Evolutionary conservation across 2,888 invertebrate genomes (phyloP).

Genomic region (Andrena flavipes): DNA sequence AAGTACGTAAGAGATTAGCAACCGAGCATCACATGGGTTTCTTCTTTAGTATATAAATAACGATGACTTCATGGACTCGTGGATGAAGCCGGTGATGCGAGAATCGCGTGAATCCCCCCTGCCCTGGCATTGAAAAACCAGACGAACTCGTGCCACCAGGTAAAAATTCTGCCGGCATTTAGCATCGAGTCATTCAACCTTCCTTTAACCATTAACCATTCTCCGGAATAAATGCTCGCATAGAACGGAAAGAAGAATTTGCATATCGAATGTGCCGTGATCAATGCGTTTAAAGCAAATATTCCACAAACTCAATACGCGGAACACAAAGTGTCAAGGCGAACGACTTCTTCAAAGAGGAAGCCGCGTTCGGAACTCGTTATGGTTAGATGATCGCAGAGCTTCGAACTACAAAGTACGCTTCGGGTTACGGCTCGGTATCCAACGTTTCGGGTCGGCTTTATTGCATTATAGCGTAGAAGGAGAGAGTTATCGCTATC

Average conservation of each 20-base stretch:
- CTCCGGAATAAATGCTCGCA: too few relatives aligned
- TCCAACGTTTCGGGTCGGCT: too few relatives aligned
- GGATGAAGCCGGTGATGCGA: not conserved
- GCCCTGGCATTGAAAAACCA: not conserved
- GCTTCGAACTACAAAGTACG: too few relatives aligned
- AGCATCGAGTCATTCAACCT: not conserved
- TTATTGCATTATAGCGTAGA: too few relatives aligned
- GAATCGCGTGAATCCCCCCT: not conserved
- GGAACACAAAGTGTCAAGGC: slow-evolving; percentile 9
- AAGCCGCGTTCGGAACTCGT: not conserved
- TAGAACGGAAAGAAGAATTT: not conserved
- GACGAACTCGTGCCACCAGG: too few relatives aligned
- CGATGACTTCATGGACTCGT: slow-evolving; percentile 29
- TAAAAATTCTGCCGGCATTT: not conserved
- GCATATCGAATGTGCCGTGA: not conserved
- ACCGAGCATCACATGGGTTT: not conserved
- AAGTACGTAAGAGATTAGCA: slow-evolving; percentile 3
- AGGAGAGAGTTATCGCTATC: too few relatives aligned
- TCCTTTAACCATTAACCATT: not conserved
- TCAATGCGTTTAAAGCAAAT: not conserved
- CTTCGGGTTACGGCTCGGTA: too few relatives aligned
- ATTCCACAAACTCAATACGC: too few relatives aligned
- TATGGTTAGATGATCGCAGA: not conserved
- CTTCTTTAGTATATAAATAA: slow-evolving; percentile 36
- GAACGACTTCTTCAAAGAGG: not conserved